phyloP scores from a whole-genome alignment of 2,888 invertebrate genomes.

The Orthosia gracilis region DNA sequence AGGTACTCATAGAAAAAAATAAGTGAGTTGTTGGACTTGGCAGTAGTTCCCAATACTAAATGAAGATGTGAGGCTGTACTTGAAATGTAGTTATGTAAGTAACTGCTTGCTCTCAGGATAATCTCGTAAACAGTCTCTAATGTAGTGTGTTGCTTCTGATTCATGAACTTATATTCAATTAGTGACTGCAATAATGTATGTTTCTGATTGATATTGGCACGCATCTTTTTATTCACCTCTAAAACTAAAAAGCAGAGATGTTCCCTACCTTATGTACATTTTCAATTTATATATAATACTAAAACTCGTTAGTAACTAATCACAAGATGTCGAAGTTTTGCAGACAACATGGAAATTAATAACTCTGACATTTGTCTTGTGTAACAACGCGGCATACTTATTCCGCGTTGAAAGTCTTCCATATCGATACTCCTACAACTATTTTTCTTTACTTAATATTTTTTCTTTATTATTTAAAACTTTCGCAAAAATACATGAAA shows the following conservation, averaged over 20 bases:
- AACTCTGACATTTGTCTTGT: not conserved
- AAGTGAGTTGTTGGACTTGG: conserved; percentile 16
- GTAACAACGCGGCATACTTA: too few species aligned
- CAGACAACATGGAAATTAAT: conserved; percentile 8
- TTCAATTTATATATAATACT: not conserved
- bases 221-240: too few species aligned
- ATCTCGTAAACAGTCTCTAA: not conserved
- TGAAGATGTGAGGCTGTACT: conserved; percentile 26
- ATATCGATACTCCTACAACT: not conserved
- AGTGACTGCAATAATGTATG: not conserved
- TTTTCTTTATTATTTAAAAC: not conserved
- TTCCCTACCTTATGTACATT: too few species aligned
- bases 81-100: conserved; percentile 1
- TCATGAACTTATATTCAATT: not conserved
- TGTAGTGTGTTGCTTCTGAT: not conserved
- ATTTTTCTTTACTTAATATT: too few species aligned
- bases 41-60: not conserved
- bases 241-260: too few species aligned
- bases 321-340: conserved; percentile 7
- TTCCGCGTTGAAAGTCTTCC: not conserved
- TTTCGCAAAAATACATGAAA: not conserved
- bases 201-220: not conserved
- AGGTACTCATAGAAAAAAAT: not conserved
- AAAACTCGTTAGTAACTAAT: conserved; percentile 14
- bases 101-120: not conserved